Base-by-base conservation (phyloP, 2,888 invertebrate species). In the Perdita meconis region DNA sequence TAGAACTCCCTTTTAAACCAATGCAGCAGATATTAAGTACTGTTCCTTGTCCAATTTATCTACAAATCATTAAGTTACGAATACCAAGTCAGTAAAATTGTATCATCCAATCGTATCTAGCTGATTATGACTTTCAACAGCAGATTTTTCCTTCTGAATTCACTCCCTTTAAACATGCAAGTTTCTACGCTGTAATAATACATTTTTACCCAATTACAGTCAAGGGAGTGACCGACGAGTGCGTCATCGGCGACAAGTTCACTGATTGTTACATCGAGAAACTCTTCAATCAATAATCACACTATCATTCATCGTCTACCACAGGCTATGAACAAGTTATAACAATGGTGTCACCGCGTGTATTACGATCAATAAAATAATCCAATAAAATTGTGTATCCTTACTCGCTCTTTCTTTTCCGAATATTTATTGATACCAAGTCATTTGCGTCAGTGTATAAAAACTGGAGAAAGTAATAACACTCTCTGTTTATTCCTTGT, bases 181-280 rank as follows among this genome's bases (percentile, higher is more conserved):
- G 2, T 19, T 19, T 10, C 22, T 12, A 47, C 6, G 19, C 22
- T 47, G 3, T 3, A 47, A 47, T 47, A 47, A 47, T 19, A 16
- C 16, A 10, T 47, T 16, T 47, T 22, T 10, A 10, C 2, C 10
- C 10, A 19, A n/a, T 68, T 66, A 5, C 50, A 79, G 79, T 56
- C n/a, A 38, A 57, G 0, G 63, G 61, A 1, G 44, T 51, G 8
- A 2, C 56, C 0, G 68, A 79, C 44, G 79, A 78, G 3, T 79
- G 79, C 69, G 1, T 22, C 16, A 38, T 78, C 6, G 79, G 68
- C 10, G 64, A 47, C 60, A 40, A 47, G 12, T 79, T 69, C 38
- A 57, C 69, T 47, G 79, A 78, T 1, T 79, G 79, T 36, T 79
- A 78, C n/a, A 36, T 79, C 0, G 0, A 22, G 2, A 72, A 72